Base-by-base conservation (phyloP, 2,888 invertebrate genomes). In the Caenorhabditis zanzibari region DNA sequence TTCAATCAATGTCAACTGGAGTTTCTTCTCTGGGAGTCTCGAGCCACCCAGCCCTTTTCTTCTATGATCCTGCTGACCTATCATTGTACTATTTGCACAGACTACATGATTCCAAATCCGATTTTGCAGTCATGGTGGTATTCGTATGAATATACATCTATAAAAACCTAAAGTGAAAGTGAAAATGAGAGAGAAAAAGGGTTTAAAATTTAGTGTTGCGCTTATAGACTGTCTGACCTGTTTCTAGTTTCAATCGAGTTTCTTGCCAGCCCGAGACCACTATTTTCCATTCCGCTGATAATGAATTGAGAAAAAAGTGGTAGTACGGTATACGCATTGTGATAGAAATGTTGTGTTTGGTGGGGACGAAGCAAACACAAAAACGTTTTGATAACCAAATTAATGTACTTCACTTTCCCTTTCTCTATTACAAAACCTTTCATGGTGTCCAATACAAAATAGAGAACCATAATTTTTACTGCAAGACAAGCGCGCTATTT, bases 11-110 rank as follows among this genome's bases (percentile, higher is more conserved):
- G 76, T 76, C 76, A 76, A 58, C 56, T 59, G 19, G 24, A 32
- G 28, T 41, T 35, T 63, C 38, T 9, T 54, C 19, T 22, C 10
- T n/a, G n/a, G n/a, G n/a, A 7, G 14, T 68, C 38, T 54, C 16
- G 41, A 22, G 38, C 10, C 38, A 38, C 32, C 32, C 32, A 32
- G 32, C 56, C n/a, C 41, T 47, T 32, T 44, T 68, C 75, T 35
- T 22, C n/a, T 26, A 12, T 63, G 71, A 77, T 77, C 71, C 4
- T 63, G 5, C n/a, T 77, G 77, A 71, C 77, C 77, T 56, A 77
- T 22, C 61, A 44, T 38, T 77, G 71, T 71, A 71, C 63, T 77
- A 56, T 77, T 77, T 77, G 71, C 52, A 63, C 77, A 77, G 77
- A 71, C 71, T 59, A 64, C 38, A 38, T 12, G 12, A 38, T 72